Evolutionary conservation across 1,140 invertebrate species (phyloP).

Genomic region (Lepeophtheirus salmonis): DNA sequence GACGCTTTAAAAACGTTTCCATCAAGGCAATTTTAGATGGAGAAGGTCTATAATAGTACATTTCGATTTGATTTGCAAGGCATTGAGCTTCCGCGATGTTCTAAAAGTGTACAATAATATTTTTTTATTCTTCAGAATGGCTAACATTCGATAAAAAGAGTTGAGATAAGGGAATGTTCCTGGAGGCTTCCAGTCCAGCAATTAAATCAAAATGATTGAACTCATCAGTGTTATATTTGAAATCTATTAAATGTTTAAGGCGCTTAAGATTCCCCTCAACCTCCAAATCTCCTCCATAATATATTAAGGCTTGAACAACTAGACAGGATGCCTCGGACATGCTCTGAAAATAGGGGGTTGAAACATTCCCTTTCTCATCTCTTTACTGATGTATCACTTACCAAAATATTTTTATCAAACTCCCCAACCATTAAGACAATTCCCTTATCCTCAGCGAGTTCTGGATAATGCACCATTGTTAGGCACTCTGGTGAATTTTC

Average conservation of each 20-base stretch:
- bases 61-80: constrained; percentile 59
- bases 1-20: constrained; percentile 45
- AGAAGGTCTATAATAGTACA: constrained; percentile 55
- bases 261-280: neutral
- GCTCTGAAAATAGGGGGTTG: constrained; percentile 7
- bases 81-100: constrained; percentile 58
- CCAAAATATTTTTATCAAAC: constrained; percentile 30
- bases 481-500: constrained; percentile 80
- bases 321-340: constrained; percentile 2
- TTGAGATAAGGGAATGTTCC: neutral
- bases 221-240: neutral
- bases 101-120: constrained; percentile 21
- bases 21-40: constrained; percentile 41
- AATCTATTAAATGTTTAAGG: neutral
- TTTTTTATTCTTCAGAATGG: neutral
- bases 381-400: constrained; percentile 1
- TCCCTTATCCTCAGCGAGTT: constrained; percentile 50
- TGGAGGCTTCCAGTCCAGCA: constrained; percentile 6
- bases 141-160: too few relatives aligned
- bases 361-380: constrained; percentile 1
- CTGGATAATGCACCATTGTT: constrained; percentile 58
- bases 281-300: constrained; percentile 7
- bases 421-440: constrained; percentile 70
- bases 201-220: constrained; percentile 15
- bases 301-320: constrained; percentile 5